Conservation (phyloP, 1,140 invertebrate species). For the Grapholita molesta region DNA sequence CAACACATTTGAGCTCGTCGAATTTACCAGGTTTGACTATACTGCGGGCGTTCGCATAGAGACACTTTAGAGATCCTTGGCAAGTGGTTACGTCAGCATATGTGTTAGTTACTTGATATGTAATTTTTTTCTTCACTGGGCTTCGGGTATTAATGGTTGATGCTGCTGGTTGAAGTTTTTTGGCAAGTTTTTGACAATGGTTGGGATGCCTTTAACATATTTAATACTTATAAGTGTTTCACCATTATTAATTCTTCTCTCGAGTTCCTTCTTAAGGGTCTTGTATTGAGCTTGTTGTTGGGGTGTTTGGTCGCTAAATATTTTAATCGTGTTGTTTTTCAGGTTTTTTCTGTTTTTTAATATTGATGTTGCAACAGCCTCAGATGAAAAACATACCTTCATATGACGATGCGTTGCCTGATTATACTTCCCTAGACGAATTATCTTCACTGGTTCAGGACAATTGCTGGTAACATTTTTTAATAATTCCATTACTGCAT, state of each 20-base stretch:
- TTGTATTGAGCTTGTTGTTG: constrained; percentile 17
- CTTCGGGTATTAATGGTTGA: too few species aligned
- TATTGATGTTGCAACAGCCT: background rate
- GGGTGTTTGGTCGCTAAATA: constrained; percentile 24
- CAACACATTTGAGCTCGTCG: constrained; percentile 24
- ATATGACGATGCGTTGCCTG: background rate
- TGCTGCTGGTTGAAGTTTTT: constrained; percentile 24
- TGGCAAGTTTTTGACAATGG: constrained; percentile 23
- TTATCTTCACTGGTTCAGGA: background rate
- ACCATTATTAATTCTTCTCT: constrained; percentile 12
- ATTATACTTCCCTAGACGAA: background rate
- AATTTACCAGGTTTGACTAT: constrained; percentile 28
- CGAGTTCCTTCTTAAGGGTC: constrained; percentile 18
- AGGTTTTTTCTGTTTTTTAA: constrained; percentile 4
- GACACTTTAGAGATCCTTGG: constrained; percentile 20
- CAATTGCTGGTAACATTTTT: background rate
- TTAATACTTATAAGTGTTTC: constrained; percentile 25
- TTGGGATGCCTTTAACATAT: constrained; percentile 29
- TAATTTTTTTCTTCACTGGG: background rate
- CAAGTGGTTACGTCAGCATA: background rate
- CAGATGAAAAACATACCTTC: background rate
- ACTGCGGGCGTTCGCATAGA: constrained; percentile 28
- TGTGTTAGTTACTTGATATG: background rate
- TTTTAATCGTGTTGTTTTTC: constrained; percentile 3
- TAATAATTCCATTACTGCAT: background rate